phyloP scores from a whole-genome alignment of 2,113 vertebrate species.

The Lucifuga dentata region DNA sequence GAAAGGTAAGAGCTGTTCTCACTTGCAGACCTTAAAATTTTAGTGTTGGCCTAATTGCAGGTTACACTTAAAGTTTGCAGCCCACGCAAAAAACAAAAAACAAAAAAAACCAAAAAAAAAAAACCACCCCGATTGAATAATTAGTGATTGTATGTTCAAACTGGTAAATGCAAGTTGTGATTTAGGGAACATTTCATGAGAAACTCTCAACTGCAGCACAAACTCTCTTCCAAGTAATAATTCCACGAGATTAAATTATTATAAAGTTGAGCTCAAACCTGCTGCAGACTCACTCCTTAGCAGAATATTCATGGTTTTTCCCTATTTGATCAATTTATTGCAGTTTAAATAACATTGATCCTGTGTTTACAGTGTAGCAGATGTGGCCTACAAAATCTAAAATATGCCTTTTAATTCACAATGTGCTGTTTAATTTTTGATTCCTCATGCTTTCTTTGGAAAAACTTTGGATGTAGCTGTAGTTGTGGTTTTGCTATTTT shows the following conservation, averaged over 20 bases:
- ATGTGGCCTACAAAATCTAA: too few species aligned
- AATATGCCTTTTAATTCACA: too few species aligned
- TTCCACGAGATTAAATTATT: background rate
- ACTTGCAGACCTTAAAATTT: background rate
- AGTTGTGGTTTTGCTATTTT: background rate
- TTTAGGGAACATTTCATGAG: background rate
- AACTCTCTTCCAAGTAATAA: background rate
- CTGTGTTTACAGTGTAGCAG: background rate
- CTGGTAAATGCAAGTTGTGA: background rate
- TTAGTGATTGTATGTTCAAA: background rate
- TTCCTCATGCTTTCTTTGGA: too few species aligned
- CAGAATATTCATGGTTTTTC: background rate
- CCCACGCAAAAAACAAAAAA: background rate
- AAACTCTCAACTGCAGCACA: background rate
- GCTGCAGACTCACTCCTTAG: background rate
- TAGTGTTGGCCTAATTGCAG: constrained; percentile 15
- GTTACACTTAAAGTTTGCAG: constrained; percentile 9
- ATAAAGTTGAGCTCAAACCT: constrained; percentile 42
- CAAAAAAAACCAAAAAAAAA: too few species aligned
- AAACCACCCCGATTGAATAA: background rate
- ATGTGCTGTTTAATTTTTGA: too few species aligned
- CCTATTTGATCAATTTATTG: background rate
- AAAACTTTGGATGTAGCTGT: constrained; percentile 21
- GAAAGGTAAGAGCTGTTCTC: constrained; percentile 79
- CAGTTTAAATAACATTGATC: background rate